Base-by-base conservation (phyloP, 2,888 invertebrate species). In the Pelosia muscerda region DNA sequence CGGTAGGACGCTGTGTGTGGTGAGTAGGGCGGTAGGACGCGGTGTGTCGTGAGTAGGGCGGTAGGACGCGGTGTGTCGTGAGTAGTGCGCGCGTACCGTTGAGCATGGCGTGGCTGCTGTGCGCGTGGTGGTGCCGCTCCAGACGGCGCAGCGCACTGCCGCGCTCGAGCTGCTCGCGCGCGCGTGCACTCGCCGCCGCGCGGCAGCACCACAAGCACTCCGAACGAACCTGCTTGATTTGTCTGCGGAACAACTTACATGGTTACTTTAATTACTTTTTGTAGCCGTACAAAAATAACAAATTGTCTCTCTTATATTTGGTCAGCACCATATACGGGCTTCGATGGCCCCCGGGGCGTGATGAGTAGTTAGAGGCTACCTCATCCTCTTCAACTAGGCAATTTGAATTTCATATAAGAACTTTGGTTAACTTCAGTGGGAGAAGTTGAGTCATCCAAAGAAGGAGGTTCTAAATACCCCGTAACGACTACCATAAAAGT, bases 131-230 rank as follows among this genome's bases (percentile, higher is more conserved):
- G 64, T 86, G 88, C 0, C 88, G 58, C 22, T 92, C 90, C n/a
- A 98, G 95, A 28, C 96, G 95, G 69, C 97, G 96, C 90, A 99
- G 98, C 83, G 98, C 97, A 34, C 96, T 94, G 68, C 97, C 97
- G 83, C 99, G 98, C 81, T 96, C 95, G 71, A 96, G 94, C 79
- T 98, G 95, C 60, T 96, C 95, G 59, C 95, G 89, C 84, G 97
- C 98, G 66, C 97, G 96, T 68, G 97, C 97, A 72, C 98, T 97
- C 61, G 98, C 95, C 86, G 98, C 98, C 71, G 98, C 96, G 58
- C 97, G 95, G 6, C 97, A 97, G 89, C 98, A 97, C 61, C 97
- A 96, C 26, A 96, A 95, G 34, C 92, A 88, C 76, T 94, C 94
- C 31, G 82, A 72, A 2, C 86, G 86, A 10, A 90, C 90, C 3